Evolutionary conservation across 2,113 vertebrate genomes (phyloP).

Genomic region (Calyptommatus sinebrachiatus): DNA sequence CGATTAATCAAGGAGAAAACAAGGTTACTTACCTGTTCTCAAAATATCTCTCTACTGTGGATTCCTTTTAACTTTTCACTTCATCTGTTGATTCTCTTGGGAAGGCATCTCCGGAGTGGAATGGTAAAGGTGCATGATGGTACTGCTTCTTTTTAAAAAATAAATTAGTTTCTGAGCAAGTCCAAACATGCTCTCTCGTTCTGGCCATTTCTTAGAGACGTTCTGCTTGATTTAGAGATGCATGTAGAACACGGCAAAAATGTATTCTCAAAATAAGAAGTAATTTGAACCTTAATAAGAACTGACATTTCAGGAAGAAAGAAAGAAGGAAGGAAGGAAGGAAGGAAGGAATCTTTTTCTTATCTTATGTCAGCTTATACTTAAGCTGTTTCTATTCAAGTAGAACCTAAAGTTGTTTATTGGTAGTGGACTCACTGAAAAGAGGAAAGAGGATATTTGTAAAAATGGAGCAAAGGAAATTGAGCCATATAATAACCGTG

Average conservation of each 20-base stretch:
- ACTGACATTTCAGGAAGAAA: not conserved
- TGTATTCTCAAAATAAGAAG: not conserved
- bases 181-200: not conserved
- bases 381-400: not conserved
- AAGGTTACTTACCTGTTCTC: conserved; percentile 49
- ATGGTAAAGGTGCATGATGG: conserved; percentile 20
- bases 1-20: conserved; percentile 45
- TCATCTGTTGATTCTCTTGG: conserved; percentile 37
- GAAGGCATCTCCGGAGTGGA: conserved; percentile 14
- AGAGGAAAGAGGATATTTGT: no score
- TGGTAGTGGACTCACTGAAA: not conserved
- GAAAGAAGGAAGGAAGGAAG: not conserved
- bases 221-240: not conserved
- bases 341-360: not conserved
- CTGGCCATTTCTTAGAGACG: not conserved
- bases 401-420: not conserved
- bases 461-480: not conserved
- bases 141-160: conserved; percentile 38
- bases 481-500: no score
- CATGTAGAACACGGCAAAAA: not conserved
- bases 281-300: not conserved
- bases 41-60: conserved; percentile 44
- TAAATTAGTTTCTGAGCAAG: conserved; percentile 34
- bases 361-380: not conserved
- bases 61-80: conserved; percentile 23